phyloP scores from a whole-genome alignment of 1,140 invertebrate species.

The Rhysida immarginata region DNA sequence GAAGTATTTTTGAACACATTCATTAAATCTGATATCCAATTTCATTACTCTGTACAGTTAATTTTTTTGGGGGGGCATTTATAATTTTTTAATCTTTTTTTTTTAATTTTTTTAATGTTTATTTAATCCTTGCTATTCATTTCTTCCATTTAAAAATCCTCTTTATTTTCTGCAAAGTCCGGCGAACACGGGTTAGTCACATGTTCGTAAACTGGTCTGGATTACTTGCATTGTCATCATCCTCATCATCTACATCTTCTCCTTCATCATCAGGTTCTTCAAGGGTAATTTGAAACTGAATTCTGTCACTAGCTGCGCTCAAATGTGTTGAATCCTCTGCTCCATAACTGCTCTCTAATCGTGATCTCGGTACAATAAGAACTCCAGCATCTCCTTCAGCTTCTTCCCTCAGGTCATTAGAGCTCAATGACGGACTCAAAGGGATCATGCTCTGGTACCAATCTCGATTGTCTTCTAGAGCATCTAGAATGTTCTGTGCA shows the following conservation, averaged over 20 bases:
- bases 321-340: constrained; percentile 11
- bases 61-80: too few species aligned
- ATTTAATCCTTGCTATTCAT: too few species aligned
- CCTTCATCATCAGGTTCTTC: constrained; percentile 50
- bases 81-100: too few species aligned
- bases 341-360: constrained; percentile 1
- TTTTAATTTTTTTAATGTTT: too few species aligned
- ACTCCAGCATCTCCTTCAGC: constrained; percentile 13
- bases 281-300: constrained; percentile 52
- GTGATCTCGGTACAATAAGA: constrained; percentile 8
- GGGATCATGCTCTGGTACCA: constrained; percentile 77
- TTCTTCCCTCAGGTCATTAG: constrained; percentile 24
- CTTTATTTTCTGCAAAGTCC: background rate
- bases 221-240: background rate
- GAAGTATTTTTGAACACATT: too few species aligned
- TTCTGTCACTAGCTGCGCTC: constrained; percentile 17
- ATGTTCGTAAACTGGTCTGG: constrained; percentile 10
- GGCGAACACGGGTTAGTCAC: constrained; percentile 1
- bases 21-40: too few species aligned
- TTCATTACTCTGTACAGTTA: too few species aligned
- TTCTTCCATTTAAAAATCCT: background rate
- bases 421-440: constrained; percentile 33
- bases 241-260: constrained; percentile 8
- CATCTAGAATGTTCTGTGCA: constrained; percentile 93
- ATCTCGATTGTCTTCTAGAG: constrained; percentile 93